Percentiles rank a stretch among this genome's conserved stretches.
phyloP scores from a whole-genome alignment of 2,888 invertebrate species.

The Melanchra persicariae region DNA sequence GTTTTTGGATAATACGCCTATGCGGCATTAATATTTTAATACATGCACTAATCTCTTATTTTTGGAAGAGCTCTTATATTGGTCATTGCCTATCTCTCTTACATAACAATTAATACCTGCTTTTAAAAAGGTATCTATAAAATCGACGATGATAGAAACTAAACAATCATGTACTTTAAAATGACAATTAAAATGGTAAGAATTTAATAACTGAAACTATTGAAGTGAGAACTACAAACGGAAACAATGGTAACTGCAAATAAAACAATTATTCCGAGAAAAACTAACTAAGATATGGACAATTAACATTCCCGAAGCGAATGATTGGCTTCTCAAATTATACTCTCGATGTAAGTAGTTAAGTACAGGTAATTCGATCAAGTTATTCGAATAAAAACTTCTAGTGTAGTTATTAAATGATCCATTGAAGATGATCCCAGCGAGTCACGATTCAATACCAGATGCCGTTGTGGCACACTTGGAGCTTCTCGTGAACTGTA shows the following conservation, averaged over 20 bases:
- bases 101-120: not conserved
- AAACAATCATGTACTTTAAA: not conserved
- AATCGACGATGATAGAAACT: not conserved
- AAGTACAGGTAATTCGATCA: constrained; percentile 48
- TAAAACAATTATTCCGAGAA: constrained; percentile 34
- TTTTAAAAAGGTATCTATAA: not conserved
- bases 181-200: not conserved
- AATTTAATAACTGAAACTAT: constrained; percentile 26
- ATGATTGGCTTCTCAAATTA: constrained; percentile 37
- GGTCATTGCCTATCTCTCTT: not conserved
- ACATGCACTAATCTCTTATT: constrained; percentile 14
- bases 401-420: constrained; percentile 42
- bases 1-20: constrained; percentile 8
- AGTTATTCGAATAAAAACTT: constrained; percentile 48
- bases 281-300: constrained; percentile 28
- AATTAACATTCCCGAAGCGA: constrained; percentile 28
- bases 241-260: constrained; percentile 34
- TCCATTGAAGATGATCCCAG: constrained; percentile 28
- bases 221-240: constrained; percentile 32
- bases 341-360: constrained; percentile 15
- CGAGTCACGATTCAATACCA: constrained; percentile 44
- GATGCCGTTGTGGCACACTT: constrained; percentile 17
- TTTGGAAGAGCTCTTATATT: constrained; percentile 3
- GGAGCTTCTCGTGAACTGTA: constrained; percentile 7
- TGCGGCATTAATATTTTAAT: constrained; percentile 1